Conservation (phyloP, 2,113 vertebrate species). For the Brachypodius melanocephalos region DNA sequence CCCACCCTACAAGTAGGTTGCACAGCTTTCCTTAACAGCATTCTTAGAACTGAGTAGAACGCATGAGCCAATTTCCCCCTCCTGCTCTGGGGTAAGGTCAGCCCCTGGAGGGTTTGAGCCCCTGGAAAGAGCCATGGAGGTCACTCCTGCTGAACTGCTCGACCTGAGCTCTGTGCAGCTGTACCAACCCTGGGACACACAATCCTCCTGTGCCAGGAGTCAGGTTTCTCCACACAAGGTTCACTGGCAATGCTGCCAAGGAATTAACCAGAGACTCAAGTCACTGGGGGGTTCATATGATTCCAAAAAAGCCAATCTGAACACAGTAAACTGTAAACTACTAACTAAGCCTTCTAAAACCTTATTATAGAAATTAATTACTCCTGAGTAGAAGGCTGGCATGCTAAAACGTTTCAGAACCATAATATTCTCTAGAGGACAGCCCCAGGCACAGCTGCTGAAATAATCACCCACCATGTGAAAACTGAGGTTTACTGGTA, state of each 20-base stretch:
- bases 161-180: neutral
- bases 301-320: neutral
- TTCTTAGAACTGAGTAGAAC: neutral
- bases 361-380: conserved; percentile 13
- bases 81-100: neutral
- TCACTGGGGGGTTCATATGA: neutral
- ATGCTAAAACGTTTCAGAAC: neutral
- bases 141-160: neutral
- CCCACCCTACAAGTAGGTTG: neutral
- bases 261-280: conserved; percentile 26
- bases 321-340: neutral
- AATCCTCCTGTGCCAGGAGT: conserved; percentile 4
- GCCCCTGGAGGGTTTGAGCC: neutral
- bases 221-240: conserved; percentile 7
- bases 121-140: neutral
- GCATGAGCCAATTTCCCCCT: neutral
- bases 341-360: neutral
- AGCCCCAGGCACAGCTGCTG: neutral
- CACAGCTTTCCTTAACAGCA: neutral
- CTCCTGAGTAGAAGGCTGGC: neutral
- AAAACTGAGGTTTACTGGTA: neutral
- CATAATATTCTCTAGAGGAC: neutral
- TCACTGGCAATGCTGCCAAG: neutral
- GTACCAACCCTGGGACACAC: neutral
- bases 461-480: neutral